Evolutionary conservation across 2,113 vertebrate genomes (phyloP).

Genomic region (Eonycteris spelaea): DNA sequence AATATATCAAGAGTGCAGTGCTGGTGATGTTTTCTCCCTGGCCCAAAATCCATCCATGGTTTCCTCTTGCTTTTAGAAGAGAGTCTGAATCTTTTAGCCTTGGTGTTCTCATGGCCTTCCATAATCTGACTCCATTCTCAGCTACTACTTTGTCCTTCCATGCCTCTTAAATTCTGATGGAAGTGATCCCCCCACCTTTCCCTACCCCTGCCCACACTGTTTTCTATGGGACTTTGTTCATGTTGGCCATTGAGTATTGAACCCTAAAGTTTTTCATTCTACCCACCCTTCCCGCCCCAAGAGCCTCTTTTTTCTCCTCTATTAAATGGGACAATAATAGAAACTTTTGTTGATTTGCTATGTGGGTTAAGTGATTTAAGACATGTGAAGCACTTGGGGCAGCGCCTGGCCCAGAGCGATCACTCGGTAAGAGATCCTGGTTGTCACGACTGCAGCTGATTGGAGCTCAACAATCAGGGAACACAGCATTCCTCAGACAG

Average conservation of each 20-base stretch:
- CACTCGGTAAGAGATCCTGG: background rate
- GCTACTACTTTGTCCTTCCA: background rate
- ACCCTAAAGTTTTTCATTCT: background rate
- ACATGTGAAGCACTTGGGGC: background rate
- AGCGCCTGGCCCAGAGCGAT: background rate
- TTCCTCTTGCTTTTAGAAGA: background rate
- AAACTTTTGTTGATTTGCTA: background rate
- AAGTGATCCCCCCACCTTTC: no score
- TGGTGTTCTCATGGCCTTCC: background rate
- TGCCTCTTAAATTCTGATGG: background rate
- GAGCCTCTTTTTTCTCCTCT: background rate
- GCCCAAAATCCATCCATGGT: background rate
- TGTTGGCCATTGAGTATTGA: rapidly evolving
- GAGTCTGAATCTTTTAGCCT: background rate
- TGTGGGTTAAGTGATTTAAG: background rate
- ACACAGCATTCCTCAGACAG: background rate
- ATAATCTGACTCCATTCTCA: background rate
- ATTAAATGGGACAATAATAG: background rate
- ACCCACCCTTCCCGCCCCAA: background rate
- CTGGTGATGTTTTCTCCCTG: background rate
- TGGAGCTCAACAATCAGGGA: background rate
- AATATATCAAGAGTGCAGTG: background rate
- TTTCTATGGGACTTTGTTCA: background rate
- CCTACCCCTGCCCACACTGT: background rate
- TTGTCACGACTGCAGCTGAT: background rate